These are phyloP conservation scores for Tachycineta bicolor DNA, from an alignment of 2,113 vertebrate species.

Conservation along the genomic window DNA sequence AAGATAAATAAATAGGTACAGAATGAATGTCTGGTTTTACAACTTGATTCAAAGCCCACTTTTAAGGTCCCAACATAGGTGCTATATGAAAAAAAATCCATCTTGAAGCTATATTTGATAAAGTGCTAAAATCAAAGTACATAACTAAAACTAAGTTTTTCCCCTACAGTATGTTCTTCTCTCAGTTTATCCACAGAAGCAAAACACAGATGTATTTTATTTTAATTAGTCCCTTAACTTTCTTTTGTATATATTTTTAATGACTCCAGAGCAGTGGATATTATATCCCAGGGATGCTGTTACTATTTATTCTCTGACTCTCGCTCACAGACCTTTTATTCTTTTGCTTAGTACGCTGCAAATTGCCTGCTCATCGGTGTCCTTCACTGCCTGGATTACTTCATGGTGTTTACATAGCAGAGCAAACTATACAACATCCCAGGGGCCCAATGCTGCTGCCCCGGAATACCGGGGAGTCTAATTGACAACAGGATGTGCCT, in stretches of 20 bases:
- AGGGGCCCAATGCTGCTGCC: constrained; percentile 22
- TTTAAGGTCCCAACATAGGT: neutral
- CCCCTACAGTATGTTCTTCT: neutral
- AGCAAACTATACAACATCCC: constrained; percentile 49
- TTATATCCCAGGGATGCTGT: constrained; percentile 43
- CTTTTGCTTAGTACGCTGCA: neutral
- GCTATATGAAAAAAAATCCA: neutral
- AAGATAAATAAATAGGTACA: neutral
- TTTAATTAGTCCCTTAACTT: constrained; percentile 31
- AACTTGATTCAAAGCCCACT: neutral
- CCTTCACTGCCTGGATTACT: constrained; percentile 8
- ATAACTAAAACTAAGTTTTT: neutral
- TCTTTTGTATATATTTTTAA: constrained; percentile 3
- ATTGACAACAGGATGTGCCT: constrained; percentile 49
- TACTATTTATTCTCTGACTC: constrained; percentile 29
- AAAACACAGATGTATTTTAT: neutral
- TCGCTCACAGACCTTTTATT: constrained; percentile 7
- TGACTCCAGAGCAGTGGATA: constrained; percentile 14
- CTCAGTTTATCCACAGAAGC: neutral
- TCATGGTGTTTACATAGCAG: constrained; percentile 56
- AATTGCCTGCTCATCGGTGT: constrained; percentile 37
- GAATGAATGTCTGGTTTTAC: neutral
- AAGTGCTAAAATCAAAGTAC: neutral
- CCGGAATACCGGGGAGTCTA: constrained; percentile 4
- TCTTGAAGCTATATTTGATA: neutral